Base-by-base conservation (phyloP, 1,140 invertebrate species). In the Hyphantria cunea region DNA sequence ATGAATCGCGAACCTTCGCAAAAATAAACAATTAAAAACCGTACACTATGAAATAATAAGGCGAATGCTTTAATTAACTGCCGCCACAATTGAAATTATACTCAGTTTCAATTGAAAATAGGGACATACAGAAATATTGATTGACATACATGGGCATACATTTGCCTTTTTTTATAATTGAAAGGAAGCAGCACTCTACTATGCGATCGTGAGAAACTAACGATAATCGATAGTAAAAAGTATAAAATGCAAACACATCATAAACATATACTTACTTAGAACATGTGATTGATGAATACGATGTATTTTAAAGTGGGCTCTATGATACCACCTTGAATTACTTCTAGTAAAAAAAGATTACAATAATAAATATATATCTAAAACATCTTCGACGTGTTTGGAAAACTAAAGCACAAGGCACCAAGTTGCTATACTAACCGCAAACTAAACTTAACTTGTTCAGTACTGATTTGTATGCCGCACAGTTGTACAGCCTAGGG, bases 21-120 rank as follows among this genome's bases (percentile, higher is more conserved):
- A 56, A 34, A 56, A 34, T 17, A 25, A 49, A 58, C 33, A 39
- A 58, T 39, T 56, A n/a, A 58, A 58, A 58, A 48, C 15, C 32
- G n/a, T 11, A 58, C n/a, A 25, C 12, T 37, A 39, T 25, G 45
- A 49, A 58, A 49, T 56, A 56, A 56, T 49, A 37, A 25, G 15
- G 9, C 33, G 11, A 58, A 37, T 44, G 44, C 0, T 48, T 58
- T 58, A 58, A 49, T 58, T 49, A 58, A 58, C 13, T 39, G 15
- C 34, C 45, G 48, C 55, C 55, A 39, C 45, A 58, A 49, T 25
- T 3, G 9, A 48, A 49, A 34, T 58, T 49, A 39, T 48, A 13
- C 5, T 58, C 31, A n/a, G 25, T 12, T 5, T 9, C 10, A 37
- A 37, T 49, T 48, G 13, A n/a, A 12, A 10, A 37, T 12, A 15